Evolutionary conservation across 2,888 invertebrate species (phyloP).

Genomic region (Lepidochrysops patricia): DNA sequence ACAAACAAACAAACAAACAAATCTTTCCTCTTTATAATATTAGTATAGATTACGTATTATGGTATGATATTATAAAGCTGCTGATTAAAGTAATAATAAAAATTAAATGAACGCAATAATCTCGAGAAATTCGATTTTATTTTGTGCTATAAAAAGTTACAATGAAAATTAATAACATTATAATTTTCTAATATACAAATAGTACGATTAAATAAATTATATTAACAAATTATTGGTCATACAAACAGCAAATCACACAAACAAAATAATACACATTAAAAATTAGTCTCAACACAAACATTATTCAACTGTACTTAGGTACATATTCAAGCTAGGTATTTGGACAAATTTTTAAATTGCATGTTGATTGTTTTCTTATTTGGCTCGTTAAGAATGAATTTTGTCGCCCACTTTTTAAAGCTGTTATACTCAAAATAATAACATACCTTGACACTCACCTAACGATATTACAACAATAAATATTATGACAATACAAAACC

Average conservation of each 20-base stretch:
- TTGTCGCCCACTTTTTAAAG: not conserved
- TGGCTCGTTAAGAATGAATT: not conserved
- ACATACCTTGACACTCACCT: not conserved
- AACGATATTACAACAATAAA: not conserved
- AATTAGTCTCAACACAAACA: not conserved
- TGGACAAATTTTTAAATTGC: not conserved
- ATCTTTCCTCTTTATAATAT: too few species aligned
- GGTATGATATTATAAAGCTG: too few species aligned
- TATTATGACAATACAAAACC: conserved; percentile 7
- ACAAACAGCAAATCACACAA: conserved; percentile 6
- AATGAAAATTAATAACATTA: not conserved
- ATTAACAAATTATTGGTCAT: not conserved
- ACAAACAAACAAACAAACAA: too few species aligned
- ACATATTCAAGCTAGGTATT: not conserved
- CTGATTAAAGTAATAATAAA: too few species aligned
- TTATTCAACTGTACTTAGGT: not conserved
- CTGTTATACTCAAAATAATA: not conserved
- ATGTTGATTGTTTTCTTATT: not conserved
- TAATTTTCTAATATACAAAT: conserved; percentile 14
- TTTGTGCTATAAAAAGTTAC: conserved; percentile 13
- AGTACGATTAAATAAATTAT: not conserved
- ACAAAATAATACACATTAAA: not conserved
- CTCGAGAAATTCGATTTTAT: conserved; percentile 6
- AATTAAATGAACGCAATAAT: not conserved
- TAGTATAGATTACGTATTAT: too few species aligned